Evolutionary conservation across 2,888 invertebrate species (phyloP).

Genomic region (Drosophila suboccidentalis): DNA sequence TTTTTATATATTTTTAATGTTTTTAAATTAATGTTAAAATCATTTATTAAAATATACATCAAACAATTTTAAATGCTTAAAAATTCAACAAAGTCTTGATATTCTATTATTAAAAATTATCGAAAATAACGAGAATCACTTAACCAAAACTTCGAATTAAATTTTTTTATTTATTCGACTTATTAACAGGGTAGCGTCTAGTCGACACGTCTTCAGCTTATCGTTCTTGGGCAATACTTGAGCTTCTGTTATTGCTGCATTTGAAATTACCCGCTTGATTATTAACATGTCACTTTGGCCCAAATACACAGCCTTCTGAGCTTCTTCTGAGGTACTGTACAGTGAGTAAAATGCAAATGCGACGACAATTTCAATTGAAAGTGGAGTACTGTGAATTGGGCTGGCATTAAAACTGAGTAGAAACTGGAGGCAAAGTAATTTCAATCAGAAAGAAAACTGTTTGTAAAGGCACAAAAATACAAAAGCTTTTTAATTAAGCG

Average conservation of each 20-base stretch:
- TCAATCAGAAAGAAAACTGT: slow-evolving; percentile 46
- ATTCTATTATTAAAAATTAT: too few species aligned
- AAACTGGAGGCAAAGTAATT: slow-evolving; percentile 49
- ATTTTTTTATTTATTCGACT: too few species aligned
- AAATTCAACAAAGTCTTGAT: too few species aligned
- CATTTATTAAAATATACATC: too few species aligned
- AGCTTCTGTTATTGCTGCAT: slow-evolving; percentile 49
- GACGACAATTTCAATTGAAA: slow-evolving; percentile 28
- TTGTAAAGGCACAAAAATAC: slow-evolving; percentile 42
- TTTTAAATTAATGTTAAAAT: too few species aligned
- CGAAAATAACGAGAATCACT: too few species aligned
- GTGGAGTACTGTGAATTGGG: slow-evolving; percentile 32
- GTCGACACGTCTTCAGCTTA: neutral
- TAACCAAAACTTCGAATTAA: too few species aligned
- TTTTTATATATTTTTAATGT: too few species aligned
- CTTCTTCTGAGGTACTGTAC: slow-evolving; percentile 25
- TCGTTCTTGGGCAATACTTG: neutral
- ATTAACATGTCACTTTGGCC: slow-evolving; percentile 70
- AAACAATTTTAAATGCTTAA: too few species aligned
- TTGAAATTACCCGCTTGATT: slow-evolving; percentile 73
- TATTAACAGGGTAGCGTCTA: slow-evolving; percentile 40
- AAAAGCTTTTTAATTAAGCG: slow-evolving; percentile 78
- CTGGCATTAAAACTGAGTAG: slow-evolving; percentile 20
- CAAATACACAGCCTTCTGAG: slow-evolving; percentile 52
- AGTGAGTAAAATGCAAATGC: slow-evolving; percentile 55